Evolutionary conservation across 2,113 vertebrate species (phyloP).

Genomic region (Hippoglossus stenolepis): DNA sequence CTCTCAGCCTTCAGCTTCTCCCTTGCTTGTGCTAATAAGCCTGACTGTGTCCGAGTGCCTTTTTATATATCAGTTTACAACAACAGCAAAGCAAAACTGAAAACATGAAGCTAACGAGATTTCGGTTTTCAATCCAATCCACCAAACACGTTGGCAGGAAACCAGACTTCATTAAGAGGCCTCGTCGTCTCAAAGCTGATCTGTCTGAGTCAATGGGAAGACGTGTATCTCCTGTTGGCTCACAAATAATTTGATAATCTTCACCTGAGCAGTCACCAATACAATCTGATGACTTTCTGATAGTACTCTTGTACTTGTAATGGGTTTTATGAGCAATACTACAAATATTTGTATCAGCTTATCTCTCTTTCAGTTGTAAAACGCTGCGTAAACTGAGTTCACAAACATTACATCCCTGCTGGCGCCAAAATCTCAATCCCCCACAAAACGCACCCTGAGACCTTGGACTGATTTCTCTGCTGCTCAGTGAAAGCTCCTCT

Average conservation of each 20-base stretch:
- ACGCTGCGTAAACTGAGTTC: not conserved
- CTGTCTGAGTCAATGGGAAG: constrained; percentile 10
- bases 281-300: not conserved
- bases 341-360: not conserved
- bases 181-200: constrained; percentile 22
- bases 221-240: not conserved
- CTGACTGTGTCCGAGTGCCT: not conserved
- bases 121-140: constrained; percentile 6
- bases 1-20: too few species aligned
- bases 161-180: constrained; percentile 14
- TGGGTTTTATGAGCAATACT: not conserved
- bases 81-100: constrained; percentile 15
- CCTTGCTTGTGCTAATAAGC: not conserved
- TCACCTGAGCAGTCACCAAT: not conserved
- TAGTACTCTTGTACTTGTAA: not conserved
- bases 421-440: too few species aligned
- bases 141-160: not conserved
- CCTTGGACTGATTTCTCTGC: not conserved
- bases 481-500: not conserved
- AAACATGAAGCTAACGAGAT: constrained; percentile 1
- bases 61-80: constrained; percentile 8
- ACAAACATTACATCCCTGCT: not conserved
- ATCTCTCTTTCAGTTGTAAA: not conserved
- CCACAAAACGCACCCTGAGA: not conserved
- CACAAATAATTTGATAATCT: not conserved